Conservation (phyloP, 2,113 vertebrate species). For the Aix galericulata region DNA sequence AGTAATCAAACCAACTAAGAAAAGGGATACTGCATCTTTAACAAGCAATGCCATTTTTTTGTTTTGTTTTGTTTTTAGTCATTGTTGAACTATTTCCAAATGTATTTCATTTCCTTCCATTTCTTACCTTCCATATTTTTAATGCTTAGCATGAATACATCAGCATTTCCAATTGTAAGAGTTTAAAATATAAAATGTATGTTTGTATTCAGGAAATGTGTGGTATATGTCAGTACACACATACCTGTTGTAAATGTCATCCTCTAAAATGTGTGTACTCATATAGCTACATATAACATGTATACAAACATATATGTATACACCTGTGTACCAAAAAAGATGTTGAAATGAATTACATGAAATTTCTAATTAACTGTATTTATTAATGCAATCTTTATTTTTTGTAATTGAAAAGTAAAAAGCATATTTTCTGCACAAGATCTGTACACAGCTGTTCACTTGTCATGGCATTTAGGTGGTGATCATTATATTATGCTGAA, state of each 20-base stretch:
- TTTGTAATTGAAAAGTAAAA: conserved; percentile 63
- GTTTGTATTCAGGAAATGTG: conserved; percentile 71
- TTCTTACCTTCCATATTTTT: conserved; percentile 74
- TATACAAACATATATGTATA: conserved; percentile 57
- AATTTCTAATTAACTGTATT: conserved; percentile 54
- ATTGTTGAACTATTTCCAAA: conserved; percentile 72
- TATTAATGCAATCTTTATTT: conserved; percentile 39
- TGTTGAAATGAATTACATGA: not conserved
- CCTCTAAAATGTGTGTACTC: conserved; percentile 30
- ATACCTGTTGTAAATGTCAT: conserved; percentile 40
- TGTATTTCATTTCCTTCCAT: conserved; percentile 77
- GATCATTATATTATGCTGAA: conserved; percentile 73
- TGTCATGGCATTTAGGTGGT: conserved; percentile 77
- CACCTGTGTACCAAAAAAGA: conserved; percentile 62
- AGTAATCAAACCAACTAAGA: conserved; percentile 72
- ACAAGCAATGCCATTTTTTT: conserved; percentile 64
- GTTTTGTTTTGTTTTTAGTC: conserved; percentile 54
- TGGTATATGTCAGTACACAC: conserved; percentile 57
- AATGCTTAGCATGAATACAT: conserved; percentile 74
- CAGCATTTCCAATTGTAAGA: conserved; percentile 59
- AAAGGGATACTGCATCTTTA: conserved; percentile 85
- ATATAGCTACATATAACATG: conserved; percentile 34
- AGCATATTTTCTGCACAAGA: conserved; percentile 62
- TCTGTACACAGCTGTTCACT: conserved; percentile 79
- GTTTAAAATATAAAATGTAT: conserved; percentile 59